Base-by-base conservation (phyloP, 2,888 invertebrate species). In the Himalopsyche tibetana region DNA sequence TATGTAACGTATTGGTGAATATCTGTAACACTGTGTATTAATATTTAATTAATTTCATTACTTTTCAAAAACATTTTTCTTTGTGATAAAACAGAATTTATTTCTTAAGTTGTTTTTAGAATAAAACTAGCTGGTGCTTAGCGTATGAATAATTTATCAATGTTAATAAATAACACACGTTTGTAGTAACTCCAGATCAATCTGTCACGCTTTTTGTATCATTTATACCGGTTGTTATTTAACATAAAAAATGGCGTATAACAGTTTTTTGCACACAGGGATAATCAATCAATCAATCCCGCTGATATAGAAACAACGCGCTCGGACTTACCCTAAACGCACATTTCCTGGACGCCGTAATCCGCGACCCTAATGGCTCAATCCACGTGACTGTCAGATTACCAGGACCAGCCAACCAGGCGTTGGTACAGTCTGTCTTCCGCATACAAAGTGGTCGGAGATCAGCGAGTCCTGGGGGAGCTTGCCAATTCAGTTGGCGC, bases 281-380 rank as follows among this genome's bases (percentile, higher is more conserved):
- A 74, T 36, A 74, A 74, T 74, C 74, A 74, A 63, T 63, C 63
- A 63, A 74, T 74, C 74, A 74, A 74, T 74, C 28, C 28, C 74
- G 74, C 74, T 74, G 2, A 38, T 38, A 38, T 2, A 38, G 74
- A 36, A 74, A 74, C 74, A 74, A 38, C 12, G 36, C 36, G 38
- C 19, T 74, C 74, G 74, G 19, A 19, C 28, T 38, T 38, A 74
- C 74, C 74, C 74, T 74, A 74, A 74, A 19, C 74, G 74, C 74
- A 15, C 74, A 36, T 74, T 74, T 74, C 74, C 74, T 74, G 74
- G 74, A 74, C 74, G 74, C 74, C 4, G 36, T 74, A 74, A 74
- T 38, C 74, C 51, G 36, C 69, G 85, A 85, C 81, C 69, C 82
- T 85, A 85, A 74, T 74, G 74, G 85, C 69, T 69, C 82, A 85